Evolutionary conservation across 2,888 invertebrate genomes (phyloP), one percentile per base, ranked within the genome.

Genomic region (Pyralis farinalis): DNA sequence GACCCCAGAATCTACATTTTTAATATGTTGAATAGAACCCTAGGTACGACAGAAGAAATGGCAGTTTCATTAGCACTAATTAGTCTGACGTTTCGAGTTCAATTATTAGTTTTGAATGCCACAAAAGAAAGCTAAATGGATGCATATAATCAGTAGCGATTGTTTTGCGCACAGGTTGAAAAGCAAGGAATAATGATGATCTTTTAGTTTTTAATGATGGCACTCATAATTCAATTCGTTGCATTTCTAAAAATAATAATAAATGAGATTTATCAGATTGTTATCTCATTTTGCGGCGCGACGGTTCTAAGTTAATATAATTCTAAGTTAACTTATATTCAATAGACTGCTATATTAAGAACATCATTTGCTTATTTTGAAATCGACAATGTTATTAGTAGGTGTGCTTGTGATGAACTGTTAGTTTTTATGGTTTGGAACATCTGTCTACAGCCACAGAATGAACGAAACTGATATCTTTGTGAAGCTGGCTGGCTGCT

Each of bases 91-190:
- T 51, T 49, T 53, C 59, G 63, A 59, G 71, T 72, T 71, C 59
- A 68, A 75, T 73, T 73, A 75, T 76, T 63, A 72, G 74, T 77
- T 72, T 69, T 57, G 62, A 68, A 59, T 56, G 60, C 51, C 58
- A 81, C 80, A 84, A 82, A 81, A 62, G 78, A 58, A 47, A 64
- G 66, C 66, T 71, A 72, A 77, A 78, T 77, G 70, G 73, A 66
- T 69, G 66, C 60, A 65, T 63, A 71, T 73, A 65, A 70, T 63
- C 60, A 58, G 53, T 66, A 42, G 46, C 55, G 64, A 75, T 75
- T 76, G 74, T 79, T 71, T 71, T 74, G 75, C 64, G 64, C 55
- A 60, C 63, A 70, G 63, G 55, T 60, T 80, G 76, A 82, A 82
- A 80, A 58, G 74, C 55, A 62, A 55, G 29, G 63, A 53, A 60